Evolutionary conservation across 2,888 invertebrate genomes (phyloP), one percentile per base, ranked within the genome.

Genomic region (Phyllotreta cruciferae): DNA sequence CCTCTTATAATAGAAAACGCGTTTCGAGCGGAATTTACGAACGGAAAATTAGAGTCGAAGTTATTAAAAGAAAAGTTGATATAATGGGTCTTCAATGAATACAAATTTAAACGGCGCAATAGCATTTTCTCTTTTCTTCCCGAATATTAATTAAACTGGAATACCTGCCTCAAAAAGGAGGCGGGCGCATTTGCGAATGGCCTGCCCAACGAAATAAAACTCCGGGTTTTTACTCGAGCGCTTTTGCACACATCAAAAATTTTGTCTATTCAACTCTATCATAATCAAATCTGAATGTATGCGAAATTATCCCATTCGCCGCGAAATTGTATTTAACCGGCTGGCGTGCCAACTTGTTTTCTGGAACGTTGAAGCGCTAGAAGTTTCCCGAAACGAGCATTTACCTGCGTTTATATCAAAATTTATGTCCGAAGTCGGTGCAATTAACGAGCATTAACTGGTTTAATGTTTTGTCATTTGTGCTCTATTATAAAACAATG

Each of bases 391-490:
- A 62, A 54, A 53, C 64, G 47, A 41, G 44, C 56, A 61, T 62
- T 24, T 73, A 74, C 74, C 74, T 74, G 73, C 70, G 71, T 75
- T 76, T 73, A 75, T 72, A 63, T 66, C 70, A 70, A 77, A 24
- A 77, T 77, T 78, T 74, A 75, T 74, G 75, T 73, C 70, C 71
- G 68, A 76, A 77, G 74, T 77, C 75, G 14, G 67, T 69, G 76
- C 76, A 74, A 75, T 77, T 77, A 77, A 75, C 77, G 74, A 74
- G 76, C 77, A 76, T 77, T 78, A 77, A 76, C 72, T 71, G 71
- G 75, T 24, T 75, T 75, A 77, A 76, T 76, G 74, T 75, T 77
- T 71, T 74, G 76, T 75, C 76, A 39, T 53, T 52, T 53, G 13
- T 52, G 50, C 49, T 47, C 42, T 56, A 47, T 45, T 53, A 60